Evolutionary conservation across 1,140 invertebrate genomes (phyloP).

Genomic region (Aphaenogaster ashmeadi): DNA sequence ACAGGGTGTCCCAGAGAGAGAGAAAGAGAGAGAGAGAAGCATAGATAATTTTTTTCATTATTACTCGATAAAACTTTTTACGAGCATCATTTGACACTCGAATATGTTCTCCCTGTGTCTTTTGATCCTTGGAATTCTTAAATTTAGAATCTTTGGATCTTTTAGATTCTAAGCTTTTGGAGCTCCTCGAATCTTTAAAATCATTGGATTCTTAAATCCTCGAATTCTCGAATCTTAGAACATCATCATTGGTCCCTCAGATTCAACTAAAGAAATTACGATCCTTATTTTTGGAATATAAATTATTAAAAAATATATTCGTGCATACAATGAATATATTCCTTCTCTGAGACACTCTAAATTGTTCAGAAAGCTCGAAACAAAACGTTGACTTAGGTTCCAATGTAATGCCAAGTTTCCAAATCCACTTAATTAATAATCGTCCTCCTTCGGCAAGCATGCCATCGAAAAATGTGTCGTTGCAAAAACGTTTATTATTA

Average conservation of each 20-base stretch:
- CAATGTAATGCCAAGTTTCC: slow-evolving; percentile 14
- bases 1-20: slow-evolving; percentile 1
- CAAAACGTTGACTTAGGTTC: background rate
- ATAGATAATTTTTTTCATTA: background rate
- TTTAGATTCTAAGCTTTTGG: background rate
- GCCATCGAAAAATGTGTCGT: background rate
- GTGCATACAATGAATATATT: background rate
- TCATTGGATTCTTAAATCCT: background rate
- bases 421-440: background rate
- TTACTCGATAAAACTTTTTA: slow-evolving; percentile 21
- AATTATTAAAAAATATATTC: slow-evolving; percentile 24
- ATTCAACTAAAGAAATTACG: slow-evolving; percentile 14
- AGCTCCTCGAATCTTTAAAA: background rate
- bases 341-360: background rate
- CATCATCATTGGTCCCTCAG: slow-evolving; percentile 37
- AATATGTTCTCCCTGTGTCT: background rate
- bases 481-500: background rate
- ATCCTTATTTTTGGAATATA: background rate
- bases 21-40: background rate
- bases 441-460: background rate
- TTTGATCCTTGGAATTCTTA: background rate
- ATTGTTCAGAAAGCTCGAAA: slow-evolving; percentile 11
- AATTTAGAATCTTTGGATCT: background rate
- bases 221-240: slow-evolving; percentile 6
- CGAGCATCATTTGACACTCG: background rate